phyloP scores from a whole-genome alignment of 2,888 invertebrate genomes.

The Himalopsyche kuldschensis region DNA sequence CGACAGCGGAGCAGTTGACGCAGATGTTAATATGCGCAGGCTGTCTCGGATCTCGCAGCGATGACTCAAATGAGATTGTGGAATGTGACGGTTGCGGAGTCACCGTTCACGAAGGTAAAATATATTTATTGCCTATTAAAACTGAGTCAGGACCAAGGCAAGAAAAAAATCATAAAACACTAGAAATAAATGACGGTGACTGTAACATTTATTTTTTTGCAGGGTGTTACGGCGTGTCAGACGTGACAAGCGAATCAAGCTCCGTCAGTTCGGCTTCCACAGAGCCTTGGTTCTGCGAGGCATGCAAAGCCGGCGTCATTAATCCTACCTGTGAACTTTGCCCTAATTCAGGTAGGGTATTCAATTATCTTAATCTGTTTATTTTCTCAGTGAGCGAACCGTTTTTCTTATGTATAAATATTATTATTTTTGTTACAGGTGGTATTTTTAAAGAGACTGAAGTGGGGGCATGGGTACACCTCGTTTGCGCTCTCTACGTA shows the following conservation, averaged over 20 bases:
- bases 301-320: slow-evolving; percentile 87
- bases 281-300: slow-evolving; percentile 99
- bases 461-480: slow-evolving; percentile 97
- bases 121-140: neutral
- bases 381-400: neutral
- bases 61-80: slow-evolving; percentile 93
- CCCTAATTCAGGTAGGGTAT: slow-evolving; percentile 74
- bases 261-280: slow-evolving; percentile 94
- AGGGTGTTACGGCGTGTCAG: slow-evolving; percentile 94
- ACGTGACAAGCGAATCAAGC: slow-evolving; percentile 87
- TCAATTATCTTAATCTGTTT: too few relatives aligned
- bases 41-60: slow-evolving; percentile 90
- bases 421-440: slow-evolving; percentile 51
- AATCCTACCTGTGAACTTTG: slow-evolving; percentile 94
- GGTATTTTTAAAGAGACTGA: slow-evolving; percentile 96
- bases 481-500: slow-evolving; percentile 96
- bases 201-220: slow-evolving; percentile 32
- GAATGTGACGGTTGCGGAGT: slow-evolving; percentile 97
- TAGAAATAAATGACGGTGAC: neutral
- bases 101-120: slow-evolving; percentile 88
- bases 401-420: neutral
- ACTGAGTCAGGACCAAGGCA: neutral
- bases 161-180: neutral
- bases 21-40: slow-evolving; percentile 87
- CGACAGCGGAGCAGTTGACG: slow-evolving; percentile 55